phyloP scores from a whole-genome alignment of 1,140 invertebrate species.

The Musca domestica region DNA sequence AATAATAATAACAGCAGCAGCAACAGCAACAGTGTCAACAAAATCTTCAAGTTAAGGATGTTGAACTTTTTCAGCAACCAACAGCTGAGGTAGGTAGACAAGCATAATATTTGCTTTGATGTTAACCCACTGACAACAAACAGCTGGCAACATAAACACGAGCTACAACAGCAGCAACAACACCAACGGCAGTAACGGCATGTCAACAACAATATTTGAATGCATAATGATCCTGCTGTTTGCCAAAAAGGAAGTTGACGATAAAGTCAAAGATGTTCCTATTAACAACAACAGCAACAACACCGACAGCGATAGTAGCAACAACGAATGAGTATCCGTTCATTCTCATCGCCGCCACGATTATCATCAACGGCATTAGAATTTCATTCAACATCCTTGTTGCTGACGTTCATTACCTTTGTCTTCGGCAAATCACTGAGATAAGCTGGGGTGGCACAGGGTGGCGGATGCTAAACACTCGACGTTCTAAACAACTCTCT shows the following conservation, averaged over 20 bases:
- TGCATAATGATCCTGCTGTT: not conserved
- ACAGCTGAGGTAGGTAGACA: not conserved
- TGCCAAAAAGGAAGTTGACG: not conserved
- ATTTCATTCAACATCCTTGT: too few relatives aligned
- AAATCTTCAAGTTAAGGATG: too few relatives aligned
- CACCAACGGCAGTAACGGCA: too few relatives aligned
- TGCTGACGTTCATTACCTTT: too few relatives aligned
- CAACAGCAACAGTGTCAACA: too few relatives aligned
- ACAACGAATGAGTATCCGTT: not conserved
- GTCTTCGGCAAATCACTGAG: too few relatives aligned
- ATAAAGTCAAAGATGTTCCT: not conserved
- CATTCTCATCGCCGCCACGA: too few relatives aligned
- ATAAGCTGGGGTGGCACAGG: not conserved
- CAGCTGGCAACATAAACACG: not conserved
- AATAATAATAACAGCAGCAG: too few relatives aligned
- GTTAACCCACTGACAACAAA: conserved; percentile 6
- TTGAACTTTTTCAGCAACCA: too few relatives aligned
- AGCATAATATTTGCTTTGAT: conserved; percentile 7
- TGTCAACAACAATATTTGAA: conserved; percentile 9
- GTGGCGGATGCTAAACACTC: not conserved
- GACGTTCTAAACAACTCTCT: not conserved
- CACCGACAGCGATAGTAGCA: too few relatives aligned
- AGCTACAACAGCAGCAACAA: too few relatives aligned
- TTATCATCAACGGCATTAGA: too few relatives aligned
- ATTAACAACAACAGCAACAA: not conserved